phyloP scores from a whole-genome alignment of 2,113 vertebrate genomes.

The Corythaeola cristata region DNA sequence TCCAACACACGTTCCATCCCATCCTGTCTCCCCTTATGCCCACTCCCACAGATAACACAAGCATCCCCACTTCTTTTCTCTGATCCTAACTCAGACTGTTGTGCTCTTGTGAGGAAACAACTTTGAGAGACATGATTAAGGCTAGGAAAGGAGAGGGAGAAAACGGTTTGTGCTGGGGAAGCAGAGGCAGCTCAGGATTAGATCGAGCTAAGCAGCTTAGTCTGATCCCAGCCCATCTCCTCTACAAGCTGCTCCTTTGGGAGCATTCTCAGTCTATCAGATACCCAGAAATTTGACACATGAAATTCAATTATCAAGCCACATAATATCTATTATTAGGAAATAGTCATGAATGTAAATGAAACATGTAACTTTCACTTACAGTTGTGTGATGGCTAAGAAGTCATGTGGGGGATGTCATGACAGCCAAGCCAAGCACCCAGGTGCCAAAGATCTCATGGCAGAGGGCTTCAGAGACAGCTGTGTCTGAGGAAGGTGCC shows the following conservation, averaged over 20 bases:
- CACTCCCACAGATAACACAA: neutral
- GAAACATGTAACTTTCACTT: neutral
- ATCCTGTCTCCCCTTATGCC: neutral
- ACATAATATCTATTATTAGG: neutral
- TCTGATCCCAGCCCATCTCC: neutral
- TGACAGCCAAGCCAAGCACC: neutral
- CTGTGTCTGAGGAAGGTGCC: neutral
- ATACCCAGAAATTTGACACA: neutral
- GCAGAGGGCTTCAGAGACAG: neutral
- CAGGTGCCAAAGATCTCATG: neutral
- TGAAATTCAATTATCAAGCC: neutral
- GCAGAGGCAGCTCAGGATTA: neutral
- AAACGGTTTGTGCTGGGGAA: neutral
- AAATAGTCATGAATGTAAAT: neutral
- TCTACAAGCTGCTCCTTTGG: neutral
- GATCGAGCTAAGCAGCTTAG: neutral
- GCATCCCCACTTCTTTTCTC: neutral
- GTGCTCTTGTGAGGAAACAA: neutral
- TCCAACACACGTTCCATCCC: neutral
- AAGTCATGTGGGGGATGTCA: neutral
- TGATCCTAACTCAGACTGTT: neutral
- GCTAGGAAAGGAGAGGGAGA: neutral
- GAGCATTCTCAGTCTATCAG: neutral
- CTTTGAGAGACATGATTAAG: neutral
- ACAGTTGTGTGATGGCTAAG: rapidly evolving